Percentiles rank a stretch among this genome's conserved stretches.
phyloP scores from a whole-genome alignment of 2,113 vertebrate genomes.

The Eretmochelys imbricata region DNA sequence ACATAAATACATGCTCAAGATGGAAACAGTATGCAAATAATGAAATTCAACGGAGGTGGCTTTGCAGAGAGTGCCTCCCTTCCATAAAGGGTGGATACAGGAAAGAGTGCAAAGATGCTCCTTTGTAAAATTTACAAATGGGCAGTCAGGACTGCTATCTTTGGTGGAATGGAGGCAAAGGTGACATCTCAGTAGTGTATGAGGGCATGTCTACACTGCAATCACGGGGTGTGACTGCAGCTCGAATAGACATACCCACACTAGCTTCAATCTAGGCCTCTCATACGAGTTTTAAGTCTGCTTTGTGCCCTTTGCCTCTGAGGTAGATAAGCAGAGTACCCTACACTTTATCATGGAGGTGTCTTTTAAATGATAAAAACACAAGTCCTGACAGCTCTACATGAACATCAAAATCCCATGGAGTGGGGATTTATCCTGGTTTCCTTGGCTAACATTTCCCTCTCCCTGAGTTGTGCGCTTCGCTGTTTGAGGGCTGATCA shows the following conservation, averaged over 20 bases:
- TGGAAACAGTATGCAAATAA: neutral
- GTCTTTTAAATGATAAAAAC: no score
- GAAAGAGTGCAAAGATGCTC: neutral
- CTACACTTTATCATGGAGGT: no score
- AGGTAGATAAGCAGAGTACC: no score
- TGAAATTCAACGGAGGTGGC: neutral
- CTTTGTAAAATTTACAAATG: neutral
- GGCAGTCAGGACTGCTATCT: neutral
- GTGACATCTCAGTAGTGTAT: neutral
- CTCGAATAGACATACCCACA: neutral
- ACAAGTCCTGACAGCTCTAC: no score
- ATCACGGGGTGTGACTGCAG: neutral
- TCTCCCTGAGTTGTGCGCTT: no score
- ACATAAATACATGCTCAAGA: neutral
- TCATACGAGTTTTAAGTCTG: no score
- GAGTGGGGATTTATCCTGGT: no score
- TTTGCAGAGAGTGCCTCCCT: neutral
- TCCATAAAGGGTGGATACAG: neutral
- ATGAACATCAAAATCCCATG: no score
- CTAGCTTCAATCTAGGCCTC: neutral
- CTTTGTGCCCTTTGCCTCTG: no score
- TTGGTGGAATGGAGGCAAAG: neutral
- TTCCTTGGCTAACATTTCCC: no score
- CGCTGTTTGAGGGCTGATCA: no score
- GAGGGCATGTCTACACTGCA: neutral